Percentiles rank a stretch among this genome's conserved stretches.
Conservation (phyloP, 2,797 vertebrate species). For the Euphonia xanthogaster region DNA sequence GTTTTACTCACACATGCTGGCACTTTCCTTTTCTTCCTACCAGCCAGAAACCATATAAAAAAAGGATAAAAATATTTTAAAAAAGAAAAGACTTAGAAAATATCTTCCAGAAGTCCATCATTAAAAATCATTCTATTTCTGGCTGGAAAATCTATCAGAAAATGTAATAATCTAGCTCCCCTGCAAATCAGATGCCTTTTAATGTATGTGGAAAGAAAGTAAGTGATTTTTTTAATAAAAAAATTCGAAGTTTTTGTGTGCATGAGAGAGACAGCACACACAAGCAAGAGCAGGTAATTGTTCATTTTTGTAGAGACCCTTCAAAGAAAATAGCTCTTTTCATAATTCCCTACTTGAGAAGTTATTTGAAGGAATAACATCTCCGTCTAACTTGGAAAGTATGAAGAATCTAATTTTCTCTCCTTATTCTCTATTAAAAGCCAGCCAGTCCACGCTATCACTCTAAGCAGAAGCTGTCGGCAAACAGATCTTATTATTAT, state of each 20-base stretch:
- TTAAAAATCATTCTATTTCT: slow-evolving; percentile 18
- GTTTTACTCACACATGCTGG: background rate
- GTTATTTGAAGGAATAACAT: slow-evolving; percentile 71
- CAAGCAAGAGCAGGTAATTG: slow-evolving; percentile 51
- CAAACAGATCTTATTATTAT: slow-evolving; percentile 71
- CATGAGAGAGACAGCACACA: background rate
- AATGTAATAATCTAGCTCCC: slow-evolving; percentile 43
- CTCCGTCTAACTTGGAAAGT: slow-evolving; percentile 59
- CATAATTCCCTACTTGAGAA: slow-evolving; percentile 57
- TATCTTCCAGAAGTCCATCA: background rate
- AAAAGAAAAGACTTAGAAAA: background rate
- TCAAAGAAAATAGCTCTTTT: slow-evolving; percentile 71
- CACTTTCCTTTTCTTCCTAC: background rate
- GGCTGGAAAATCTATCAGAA: slow-evolving; percentile 44
- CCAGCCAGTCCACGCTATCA: slow-evolving; percentile 62
- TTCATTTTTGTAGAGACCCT: slow-evolving; percentile 64
- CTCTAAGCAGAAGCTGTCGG: slow-evolving; percentile 62
- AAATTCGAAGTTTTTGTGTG: background rate
- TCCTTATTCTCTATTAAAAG: slow-evolving; percentile 70
- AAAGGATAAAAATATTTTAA: background rate
- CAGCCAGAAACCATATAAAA: background rate
- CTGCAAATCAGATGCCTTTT: slow-evolving; percentile 10
- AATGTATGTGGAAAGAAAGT: slow-evolving; percentile 18
- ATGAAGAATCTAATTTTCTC: slow-evolving; percentile 73
- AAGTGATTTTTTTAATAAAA: slow-evolving; percentile 36